A percentile compares a stretch with the other conserved stretches of the same genome.
Evolutionary conservation across 2,888 invertebrate species (phyloP).

Genomic region (Tetheella fluctuosa): DNA sequence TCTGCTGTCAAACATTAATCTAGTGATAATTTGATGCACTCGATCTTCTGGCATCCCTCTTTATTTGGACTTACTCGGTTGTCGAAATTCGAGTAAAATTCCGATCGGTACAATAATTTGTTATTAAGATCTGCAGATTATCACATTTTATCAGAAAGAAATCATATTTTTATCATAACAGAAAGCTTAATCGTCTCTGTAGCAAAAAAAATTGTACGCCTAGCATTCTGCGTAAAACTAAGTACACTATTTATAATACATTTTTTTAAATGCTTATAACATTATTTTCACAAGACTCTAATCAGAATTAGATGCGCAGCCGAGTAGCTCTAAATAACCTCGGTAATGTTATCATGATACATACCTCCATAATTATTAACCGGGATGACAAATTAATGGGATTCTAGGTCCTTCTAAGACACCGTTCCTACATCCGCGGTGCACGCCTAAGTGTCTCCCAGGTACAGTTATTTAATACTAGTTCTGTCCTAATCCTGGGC

Average conservation of each 20-base stretch:
- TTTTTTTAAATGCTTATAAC: too few species aligned
- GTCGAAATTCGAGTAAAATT: neutral
- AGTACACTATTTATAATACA: too few species aligned
- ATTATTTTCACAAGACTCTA: too few species aligned
- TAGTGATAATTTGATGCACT: neutral
- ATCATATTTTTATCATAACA: too few species aligned
- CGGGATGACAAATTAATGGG: conserved; percentile 32
- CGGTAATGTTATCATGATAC: neutral
- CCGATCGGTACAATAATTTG: neutral
- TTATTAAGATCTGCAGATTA: too few species aligned
- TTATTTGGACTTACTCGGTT: neutral
- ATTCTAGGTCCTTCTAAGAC: conserved; percentile 48
- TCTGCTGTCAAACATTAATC: neutral
- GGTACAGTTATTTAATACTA: conserved; percentile 36
- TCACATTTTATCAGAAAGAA: too few species aligned
- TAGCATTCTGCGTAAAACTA: too few species aligned
- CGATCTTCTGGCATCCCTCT: neutral
- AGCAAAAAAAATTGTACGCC: neutral
- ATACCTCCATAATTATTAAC: conserved; percentile 3
- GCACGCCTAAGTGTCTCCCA: conserved; percentile 43
- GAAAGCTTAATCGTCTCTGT: neutral
- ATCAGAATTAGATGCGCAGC: neutral
- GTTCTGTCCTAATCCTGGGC: conserved; percentile 20
- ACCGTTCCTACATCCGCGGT: conserved; percentile 40
- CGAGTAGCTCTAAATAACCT: neutral